These are phyloP conservation scores for Lepidurus packardi DNA, from an alignment of 1,140 invertebrate genomes.

Conservation along the genomic window DNA sequence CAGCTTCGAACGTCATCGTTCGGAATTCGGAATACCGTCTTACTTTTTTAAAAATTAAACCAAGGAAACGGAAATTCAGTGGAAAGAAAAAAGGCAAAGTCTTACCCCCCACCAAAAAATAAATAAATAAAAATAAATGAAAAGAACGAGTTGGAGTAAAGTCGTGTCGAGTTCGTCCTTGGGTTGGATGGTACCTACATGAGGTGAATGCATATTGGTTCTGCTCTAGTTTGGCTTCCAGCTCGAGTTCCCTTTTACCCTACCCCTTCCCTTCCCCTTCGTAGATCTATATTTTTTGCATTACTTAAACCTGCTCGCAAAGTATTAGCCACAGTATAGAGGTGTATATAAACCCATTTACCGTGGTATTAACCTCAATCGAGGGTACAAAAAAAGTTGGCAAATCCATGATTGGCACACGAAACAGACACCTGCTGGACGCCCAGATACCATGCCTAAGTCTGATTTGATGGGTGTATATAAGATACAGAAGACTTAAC, in stretches of 20 bases:
- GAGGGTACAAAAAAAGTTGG: no score
- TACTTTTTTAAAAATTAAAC: neutral
- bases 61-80: neutral
- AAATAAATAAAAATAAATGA: neutral
- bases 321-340: no score
- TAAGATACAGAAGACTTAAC: no score
- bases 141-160: neutral
- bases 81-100: neutral
- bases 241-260: neutral
- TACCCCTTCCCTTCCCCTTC: neutral
- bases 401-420: no score
- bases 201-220: constrained; percentile 19
- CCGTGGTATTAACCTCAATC: no score
- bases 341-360: no score
- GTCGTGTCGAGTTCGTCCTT: neutral
- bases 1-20: no score
- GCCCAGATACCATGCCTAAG: no score
- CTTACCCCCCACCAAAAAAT: neutral
- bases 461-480: no score
- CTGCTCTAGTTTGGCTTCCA: constrained; percentile 6
- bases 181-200: neutral
- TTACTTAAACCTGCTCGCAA: no score
- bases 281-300: no score
- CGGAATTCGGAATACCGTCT: neutral
- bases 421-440: no score